Evolutionary conservation across 2,113 vertebrate genomes (phyloP).

Genomic region (Miniopterus natalensis): DNA sequence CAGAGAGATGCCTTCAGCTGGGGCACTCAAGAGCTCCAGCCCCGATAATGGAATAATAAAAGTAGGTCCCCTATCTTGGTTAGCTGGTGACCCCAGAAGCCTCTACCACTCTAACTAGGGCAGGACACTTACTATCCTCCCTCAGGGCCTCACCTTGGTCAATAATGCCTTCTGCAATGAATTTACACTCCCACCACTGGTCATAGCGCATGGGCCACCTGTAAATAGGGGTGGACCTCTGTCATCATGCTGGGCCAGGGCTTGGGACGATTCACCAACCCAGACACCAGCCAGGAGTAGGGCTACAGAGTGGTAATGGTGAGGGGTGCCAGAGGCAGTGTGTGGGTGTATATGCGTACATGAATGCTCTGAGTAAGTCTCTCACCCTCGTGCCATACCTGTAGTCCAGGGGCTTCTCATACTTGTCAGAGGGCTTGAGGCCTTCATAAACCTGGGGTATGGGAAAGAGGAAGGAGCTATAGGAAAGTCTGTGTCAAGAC

Average conservation of each 20-base stretch:
- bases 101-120: background rate
- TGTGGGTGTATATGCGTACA: background rate
- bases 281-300: background rate
- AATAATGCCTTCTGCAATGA: slow-evolving; percentile 99
- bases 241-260: background rate
- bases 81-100: background rate
- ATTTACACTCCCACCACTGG: slow-evolving; percentile 99
- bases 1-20: slow-evolving; percentile 56
- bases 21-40: background rate
- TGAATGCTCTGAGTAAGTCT: background rate
- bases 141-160: slow-evolving; percentile 92
- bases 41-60: background rate
- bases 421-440: slow-evolving; percentile 97
- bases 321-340: background rate
- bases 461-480: background rate
- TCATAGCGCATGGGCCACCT: slow-evolving; percentile 98
- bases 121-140: background rate
- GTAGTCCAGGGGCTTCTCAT: slow-evolving; percentile 97
- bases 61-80: background rate
- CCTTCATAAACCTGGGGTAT: slow-evolving; percentile 96
- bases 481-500: background rate
- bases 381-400: slow-evolving; percentile 86
- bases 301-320: background rate
- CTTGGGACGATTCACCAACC: background rate
- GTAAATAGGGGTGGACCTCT: slow-evolving; percentile 21